These are phyloP conservation scores for Cyphomyrmex costatus DNA, from an alignment of 1,140 invertebrate species.

Conservation along the genomic window DNA sequence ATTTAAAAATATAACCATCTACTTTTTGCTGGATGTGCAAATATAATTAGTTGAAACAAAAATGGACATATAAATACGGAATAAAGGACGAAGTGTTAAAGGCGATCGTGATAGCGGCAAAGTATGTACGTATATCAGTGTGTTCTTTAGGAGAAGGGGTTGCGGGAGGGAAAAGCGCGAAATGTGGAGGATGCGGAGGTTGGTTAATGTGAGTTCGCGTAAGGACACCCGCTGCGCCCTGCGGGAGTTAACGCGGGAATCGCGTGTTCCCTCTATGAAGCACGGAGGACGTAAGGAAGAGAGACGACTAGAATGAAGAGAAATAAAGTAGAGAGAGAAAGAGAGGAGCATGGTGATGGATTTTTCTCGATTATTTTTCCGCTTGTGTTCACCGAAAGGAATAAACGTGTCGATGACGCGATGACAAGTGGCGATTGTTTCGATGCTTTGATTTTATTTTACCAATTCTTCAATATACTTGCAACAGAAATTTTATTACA, in stretches of 20 bases:
- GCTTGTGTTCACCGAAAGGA: neutral
- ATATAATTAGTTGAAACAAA: constrained; percentile 11
- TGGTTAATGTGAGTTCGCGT: constrained; percentile 82
- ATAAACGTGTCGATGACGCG: constrained; percentile 21
- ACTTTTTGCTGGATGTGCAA: too few species aligned
- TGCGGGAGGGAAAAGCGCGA: constrained; percentile 31
- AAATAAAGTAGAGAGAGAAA: constrained; percentile 27
- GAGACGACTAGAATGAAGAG: constrained; percentile 24
- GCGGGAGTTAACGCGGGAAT: constrained; percentile 85
- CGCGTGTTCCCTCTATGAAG: constrained; percentile 81
- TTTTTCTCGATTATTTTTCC: constrained; percentile 66
- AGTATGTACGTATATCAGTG: constrained; percentile 72
- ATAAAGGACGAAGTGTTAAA: constrained; percentile 48
- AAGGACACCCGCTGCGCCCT: constrained; percentile 83
- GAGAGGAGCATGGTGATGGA: constrained; percentile 32
- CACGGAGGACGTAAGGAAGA: constrained; percentile 66
- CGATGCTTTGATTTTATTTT: neutral
- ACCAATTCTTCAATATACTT: neutral
- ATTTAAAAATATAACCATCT: neutral
- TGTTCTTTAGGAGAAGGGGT: constrained; percentile 51
- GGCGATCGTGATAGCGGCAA: constrained; percentile 44
- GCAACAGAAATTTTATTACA: neutral
- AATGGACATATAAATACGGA: constrained; percentile 1
- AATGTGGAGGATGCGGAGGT: constrained; percentile 70
- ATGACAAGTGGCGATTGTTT: neutral